Evolutionary conservation across 53 echinoderm and acorn worm genomes (phyloP).

Genomic region (Paracentrotus lividus): DNA sequence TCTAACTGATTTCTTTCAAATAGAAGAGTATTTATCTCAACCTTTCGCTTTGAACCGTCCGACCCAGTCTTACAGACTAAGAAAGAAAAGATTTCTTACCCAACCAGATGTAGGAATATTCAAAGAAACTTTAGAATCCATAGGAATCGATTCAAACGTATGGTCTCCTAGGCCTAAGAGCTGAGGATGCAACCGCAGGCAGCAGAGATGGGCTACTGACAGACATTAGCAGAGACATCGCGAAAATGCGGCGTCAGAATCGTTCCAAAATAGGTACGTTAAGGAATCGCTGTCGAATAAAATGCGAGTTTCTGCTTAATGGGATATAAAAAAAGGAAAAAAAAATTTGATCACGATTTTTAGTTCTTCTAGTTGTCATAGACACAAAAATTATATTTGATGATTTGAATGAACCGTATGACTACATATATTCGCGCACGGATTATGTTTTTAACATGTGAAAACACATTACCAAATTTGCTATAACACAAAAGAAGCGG

Average conservation of each 20-base stretch:
- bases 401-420: too few relatives aligned
- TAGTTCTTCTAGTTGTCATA: too few relatives aligned
- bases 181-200: constrained; percentile 69
- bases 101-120: constrained; percentile 68
- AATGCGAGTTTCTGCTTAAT: constrained; percentile 53
- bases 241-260: constrained; percentile 66
- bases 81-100: constrained; percentile 62
- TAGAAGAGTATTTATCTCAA: neutral
- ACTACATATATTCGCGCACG: too few relatives aligned
- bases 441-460: too few relatives aligned
- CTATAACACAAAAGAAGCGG: too few relatives aligned
- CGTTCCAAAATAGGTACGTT: constrained; percentile 65
- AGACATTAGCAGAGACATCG: constrained; percentile 61
- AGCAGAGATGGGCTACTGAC: constrained; percentile 62
- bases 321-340: constrained; percentile 62
- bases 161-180: constrained; percentile 63
- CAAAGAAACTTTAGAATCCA: constrained; percentile 39
- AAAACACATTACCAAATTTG: too few relatives aligned
- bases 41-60: neutral
- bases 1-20: too few relatives aligned
- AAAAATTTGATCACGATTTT: too few relatives aligned
- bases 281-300: constrained; percentile 56
- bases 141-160: constrained; percentile 47
- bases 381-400: too few relatives aligned
- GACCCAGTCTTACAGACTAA: constrained; percentile 2